Evolutionary conservation across 2,888 invertebrate genomes (phyloP).

Genomic region (Rotaria sp.): DNA sequence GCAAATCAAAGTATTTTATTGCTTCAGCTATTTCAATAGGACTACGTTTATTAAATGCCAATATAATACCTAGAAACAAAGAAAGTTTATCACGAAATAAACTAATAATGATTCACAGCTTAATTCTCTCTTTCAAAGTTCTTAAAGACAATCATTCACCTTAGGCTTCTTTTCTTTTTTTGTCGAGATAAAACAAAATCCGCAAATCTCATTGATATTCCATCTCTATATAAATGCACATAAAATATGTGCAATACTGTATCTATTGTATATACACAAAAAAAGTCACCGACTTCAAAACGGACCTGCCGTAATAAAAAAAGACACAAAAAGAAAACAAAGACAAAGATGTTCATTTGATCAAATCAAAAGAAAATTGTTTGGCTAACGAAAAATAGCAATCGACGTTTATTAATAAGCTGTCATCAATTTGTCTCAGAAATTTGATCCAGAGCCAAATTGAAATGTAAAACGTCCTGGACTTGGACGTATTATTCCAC

Average conservation of each 20-base stretch:
- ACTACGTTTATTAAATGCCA: background rate
- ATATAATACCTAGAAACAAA: background rate
- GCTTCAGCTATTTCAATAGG: constrained; percentile 7
- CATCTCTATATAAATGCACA: too few relatives aligned
- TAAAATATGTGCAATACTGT: background rate
- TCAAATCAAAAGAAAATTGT: background rate
- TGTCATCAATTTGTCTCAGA: background rate
- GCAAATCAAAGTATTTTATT: background rate
- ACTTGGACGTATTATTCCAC: background rate
- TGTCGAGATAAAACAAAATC: too few relatives aligned
- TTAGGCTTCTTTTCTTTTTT: too few relatives aligned
- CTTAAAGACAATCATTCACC: too few relatives aligned
- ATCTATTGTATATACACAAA: background rate
- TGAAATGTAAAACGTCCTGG: background rate
- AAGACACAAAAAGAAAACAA: too few relatives aligned
- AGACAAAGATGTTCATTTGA: background rate
- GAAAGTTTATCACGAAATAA: too few relatives aligned
- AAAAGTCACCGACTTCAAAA: background rate
- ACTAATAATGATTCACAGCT: too few relatives aligned
- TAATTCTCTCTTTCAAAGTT: too few relatives aligned
- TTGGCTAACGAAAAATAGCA: background rate
- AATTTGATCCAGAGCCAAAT: background rate
- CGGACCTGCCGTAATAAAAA: too few relatives aligned
- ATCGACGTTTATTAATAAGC: background rate
- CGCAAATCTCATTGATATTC: too few relatives aligned